Evolutionary conservation across 2,888 invertebrate genomes (phyloP), one percentile per base, ranked within the genome.

Genomic region (Orchesellides sinensis): DNA sequence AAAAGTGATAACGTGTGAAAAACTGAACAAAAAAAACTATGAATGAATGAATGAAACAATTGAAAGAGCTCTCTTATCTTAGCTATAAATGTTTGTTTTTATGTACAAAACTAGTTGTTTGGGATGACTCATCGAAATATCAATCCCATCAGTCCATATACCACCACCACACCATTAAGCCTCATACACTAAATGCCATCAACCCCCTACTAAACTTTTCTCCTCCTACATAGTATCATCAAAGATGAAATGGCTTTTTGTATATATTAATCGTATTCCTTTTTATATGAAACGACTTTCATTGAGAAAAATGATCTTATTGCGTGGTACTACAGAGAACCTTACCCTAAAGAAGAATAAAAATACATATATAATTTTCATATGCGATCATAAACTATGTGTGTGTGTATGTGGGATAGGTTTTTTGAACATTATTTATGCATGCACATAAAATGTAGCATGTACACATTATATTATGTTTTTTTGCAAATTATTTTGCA

Each of bases 241-340:
- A 61, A 61, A n/a, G n/a, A n/a, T n/a, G n/a, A n/a, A n/a, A n/a
- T n/a, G n/a, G n/a, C 4, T 40, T n/a, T 40, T 40, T 40, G 40
- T 40, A 8, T 40, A 40, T 40, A 40, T 40, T n/a, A 40, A 40
- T 40, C 14, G 25, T 14, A 23, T 56, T 25, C 12, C 10, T 63
- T 63, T 65, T 65, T 68, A 12, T 14, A 5, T 6, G 56, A 17
- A 14, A 8, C n/a, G 27, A 8, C 70, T 82, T 82, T 82, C 82
- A 82, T 82, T 82, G 82, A 82, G 82, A 82, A 81, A 81, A 82
- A 69, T 75, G 69, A 82, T 21, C 75, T 63, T 68, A 52, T 59
- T 61, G 69, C 74, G 75, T 74, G 63, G 74, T 78, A 49, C 47
- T 59, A 17, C 61, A 19, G n/a, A 21, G 52, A 17, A 82, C 82